A percentile compares a stretch with the other conserved stretches of the same genome.
Conservation (phyloP, 2,113 vertebrate genomes). For the Benthochromis sp. region DNA sequence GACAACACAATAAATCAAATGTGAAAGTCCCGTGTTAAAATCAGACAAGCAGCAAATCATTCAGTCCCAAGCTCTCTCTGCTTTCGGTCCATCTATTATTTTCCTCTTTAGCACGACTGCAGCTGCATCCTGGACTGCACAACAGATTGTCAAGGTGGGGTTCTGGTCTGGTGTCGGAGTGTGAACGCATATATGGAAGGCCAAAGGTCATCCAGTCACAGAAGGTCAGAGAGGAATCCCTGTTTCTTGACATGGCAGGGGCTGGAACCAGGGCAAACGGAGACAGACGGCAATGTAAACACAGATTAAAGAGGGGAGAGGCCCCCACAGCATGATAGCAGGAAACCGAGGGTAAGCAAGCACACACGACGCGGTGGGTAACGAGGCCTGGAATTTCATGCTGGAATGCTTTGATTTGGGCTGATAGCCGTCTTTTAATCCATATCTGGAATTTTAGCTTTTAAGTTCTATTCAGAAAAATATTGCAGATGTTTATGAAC, state of each 20-base stretch:
- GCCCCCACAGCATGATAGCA: conserved; percentile 10
- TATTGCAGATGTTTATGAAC: neutral
- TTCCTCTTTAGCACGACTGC: neutral
- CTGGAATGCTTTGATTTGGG: neutral
- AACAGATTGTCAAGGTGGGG: neutral
- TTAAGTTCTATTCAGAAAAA: neutral
- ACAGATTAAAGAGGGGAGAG: conserved; percentile 42
- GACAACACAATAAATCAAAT: conserved; percentile 35
- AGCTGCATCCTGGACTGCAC: conserved; percentile 23
- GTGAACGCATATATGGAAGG: neutral
- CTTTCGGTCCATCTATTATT: neutral
- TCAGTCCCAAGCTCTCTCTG: neutral
- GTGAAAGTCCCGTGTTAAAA: conserved; percentile 5
- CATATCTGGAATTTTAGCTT: neutral
- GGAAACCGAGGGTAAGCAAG: neutral
- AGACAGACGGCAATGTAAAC: conserved; percentile 45
- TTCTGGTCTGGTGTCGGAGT: neutral
- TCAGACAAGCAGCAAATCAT: conserved; percentile 34
- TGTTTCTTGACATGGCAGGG: neutral
- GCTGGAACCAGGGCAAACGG: neutral
- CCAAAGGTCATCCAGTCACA: conserved; percentile 26
- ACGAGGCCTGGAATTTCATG: neutral
- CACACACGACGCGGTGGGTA: neutral
- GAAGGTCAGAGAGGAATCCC: conserved; percentile 44
- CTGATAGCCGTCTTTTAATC: neutral